Evolutionary conservation across 2,113 vertebrate species (phyloP).

Genomic region (Hucho hucho): DNA sequence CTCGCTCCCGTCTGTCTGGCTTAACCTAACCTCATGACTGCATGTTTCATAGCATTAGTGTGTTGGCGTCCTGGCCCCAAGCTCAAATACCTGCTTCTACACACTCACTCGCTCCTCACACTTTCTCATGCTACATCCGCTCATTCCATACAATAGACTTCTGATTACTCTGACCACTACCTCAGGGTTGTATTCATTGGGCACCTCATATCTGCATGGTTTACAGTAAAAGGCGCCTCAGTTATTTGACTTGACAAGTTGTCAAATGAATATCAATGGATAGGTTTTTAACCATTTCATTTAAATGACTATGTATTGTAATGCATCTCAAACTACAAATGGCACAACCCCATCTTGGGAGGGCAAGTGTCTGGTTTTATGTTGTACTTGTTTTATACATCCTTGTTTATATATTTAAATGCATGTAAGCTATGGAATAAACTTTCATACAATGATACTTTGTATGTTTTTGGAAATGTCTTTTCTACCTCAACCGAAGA

Average conservation of each 20-base stretch:
- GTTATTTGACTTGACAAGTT: slow-evolving; percentile 30
- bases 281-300: slow-evolving; percentile 33
- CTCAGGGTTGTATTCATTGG: background rate
- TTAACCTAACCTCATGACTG: slow-evolving; percentile 10
- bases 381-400: slow-evolving; percentile 55
- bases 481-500: background rate
- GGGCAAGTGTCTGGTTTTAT: slow-evolving; percentile 51
- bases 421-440: slow-evolving; percentile 71
- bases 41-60: slow-evolving; percentile 6
- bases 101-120: slow-evolving; percentile 5
- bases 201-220: background rate
- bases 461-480: background rate
- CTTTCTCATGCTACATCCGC: background rate
- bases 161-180: background rate
- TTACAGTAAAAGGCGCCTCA: background rate
- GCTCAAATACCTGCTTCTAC: background rate
- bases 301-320: slow-evolving; percentile 30
- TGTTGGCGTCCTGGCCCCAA: background rate
- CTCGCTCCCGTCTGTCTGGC: background rate
- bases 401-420: slow-evolving; percentile 67
- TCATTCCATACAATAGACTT: background rate
- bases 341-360: slow-evolving; percentile 32
- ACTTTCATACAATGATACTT: slow-evolving; percentile 56
- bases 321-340: slow-evolving; percentile 50
- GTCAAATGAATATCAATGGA: slow-evolving; percentile 35